Evolutionary conservation across 2,113 vertebrate species (phyloP), one percentile per base, ranked within the genome.

Genomic region (Oceanites oceanicus): DNA sequence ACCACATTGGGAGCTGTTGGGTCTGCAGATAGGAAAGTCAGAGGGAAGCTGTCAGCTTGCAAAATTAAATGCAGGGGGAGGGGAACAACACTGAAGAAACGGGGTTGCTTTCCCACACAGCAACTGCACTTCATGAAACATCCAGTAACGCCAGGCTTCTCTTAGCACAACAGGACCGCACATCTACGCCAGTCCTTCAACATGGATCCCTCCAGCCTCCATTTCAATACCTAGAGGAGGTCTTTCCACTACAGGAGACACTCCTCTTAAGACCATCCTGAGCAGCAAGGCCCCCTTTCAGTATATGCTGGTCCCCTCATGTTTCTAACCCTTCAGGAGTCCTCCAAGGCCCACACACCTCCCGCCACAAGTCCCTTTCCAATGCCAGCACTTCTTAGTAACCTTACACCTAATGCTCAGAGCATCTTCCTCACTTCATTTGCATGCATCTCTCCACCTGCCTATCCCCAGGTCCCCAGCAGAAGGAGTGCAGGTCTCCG

Each of bases 1-100:
- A 85, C 96, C 77, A 99, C 98, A 4, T 98, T 98, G n/a, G 98
- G 98, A 66, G 96, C 92, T 62, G 97, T 95, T 49, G 98, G 98
- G n/a, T 99, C 98, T 98, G 97, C 30, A 94, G 83, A 75, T 71
- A 85, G 40, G 50, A 85, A 94, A 96, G 92, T 82, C 42, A 59
- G 32, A 36, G 66, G 16, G 16, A 91, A 81, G 55, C 47, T 65
- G 67, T 93, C 68, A 88, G 74, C 42, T 97, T 70, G 25, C 55
- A 61, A 83, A 84, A 89, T 72, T 26, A 75, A 79, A 82, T 52
- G 52, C 26, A 47, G 13, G 20, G 0, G 2, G 15, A 47, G 11
- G 13, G 11, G 5, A 88, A 66, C 0, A 0, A 67, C 36, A 49
- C 44, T 40, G 42, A 91, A 85, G 74, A 94, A 76, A 91, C 1